A percentile compares a stretch with the other conserved stretches of the same genome.
phyloP scores from a whole-genome alignment of 1,140 invertebrate genomes.

The Nomia melanderi region DNA sequence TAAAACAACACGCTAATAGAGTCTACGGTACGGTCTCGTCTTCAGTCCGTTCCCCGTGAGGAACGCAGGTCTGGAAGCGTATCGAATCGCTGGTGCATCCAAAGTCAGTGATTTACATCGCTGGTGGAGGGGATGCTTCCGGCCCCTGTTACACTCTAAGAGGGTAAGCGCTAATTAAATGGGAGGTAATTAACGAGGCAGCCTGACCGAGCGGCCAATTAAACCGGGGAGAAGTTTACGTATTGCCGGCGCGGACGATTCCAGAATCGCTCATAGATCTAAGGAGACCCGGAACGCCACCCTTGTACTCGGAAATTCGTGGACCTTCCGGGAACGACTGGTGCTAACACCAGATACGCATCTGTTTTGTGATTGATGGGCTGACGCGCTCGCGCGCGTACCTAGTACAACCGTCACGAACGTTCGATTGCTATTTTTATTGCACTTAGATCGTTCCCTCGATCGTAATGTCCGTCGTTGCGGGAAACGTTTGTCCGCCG shows the following conservation, averaged over 20 bases:
- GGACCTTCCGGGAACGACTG: background rate
- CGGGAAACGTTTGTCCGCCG: slow-evolving; percentile 27
- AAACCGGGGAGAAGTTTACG: slow-evolving; percentile 56
- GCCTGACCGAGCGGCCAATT: slow-evolving; percentile 61
- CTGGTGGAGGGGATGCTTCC: background rate
- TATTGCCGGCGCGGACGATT: slow-evolving; percentile 42
- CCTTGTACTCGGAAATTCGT: slow-evolving; percentile 31
- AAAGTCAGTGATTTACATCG: slow-evolving; percentile 60
- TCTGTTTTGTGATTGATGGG: slow-evolving; percentile 51
- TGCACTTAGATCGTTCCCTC: slow-evolving; percentile 41
- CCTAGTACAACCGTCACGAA: slow-evolving; percentile 4
- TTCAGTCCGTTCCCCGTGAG: background rate
- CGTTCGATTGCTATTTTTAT: slow-evolving; percentile 45
- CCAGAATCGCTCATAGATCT: slow-evolving; percentile 56
- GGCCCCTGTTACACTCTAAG: slow-evolving; percentile 36
- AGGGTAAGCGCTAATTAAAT: slow-evolving; percentile 64
- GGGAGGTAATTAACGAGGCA: slow-evolving; percentile 65
- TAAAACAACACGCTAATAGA: slow-evolving; percentile 24
- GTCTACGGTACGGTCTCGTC: background rate
- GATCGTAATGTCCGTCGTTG: slow-evolving; percentile 49
- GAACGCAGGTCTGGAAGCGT: slow-evolving; percentile 7
- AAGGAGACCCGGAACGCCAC: background rate
- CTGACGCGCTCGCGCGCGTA: background rate
- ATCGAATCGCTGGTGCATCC: slow-evolving; percentile 45
- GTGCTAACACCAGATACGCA: slow-evolving; percentile 20